Evolutionary conservation across 2,888 invertebrate species (phyloP).

Genomic region (Hybos culiciformis): DNA sequence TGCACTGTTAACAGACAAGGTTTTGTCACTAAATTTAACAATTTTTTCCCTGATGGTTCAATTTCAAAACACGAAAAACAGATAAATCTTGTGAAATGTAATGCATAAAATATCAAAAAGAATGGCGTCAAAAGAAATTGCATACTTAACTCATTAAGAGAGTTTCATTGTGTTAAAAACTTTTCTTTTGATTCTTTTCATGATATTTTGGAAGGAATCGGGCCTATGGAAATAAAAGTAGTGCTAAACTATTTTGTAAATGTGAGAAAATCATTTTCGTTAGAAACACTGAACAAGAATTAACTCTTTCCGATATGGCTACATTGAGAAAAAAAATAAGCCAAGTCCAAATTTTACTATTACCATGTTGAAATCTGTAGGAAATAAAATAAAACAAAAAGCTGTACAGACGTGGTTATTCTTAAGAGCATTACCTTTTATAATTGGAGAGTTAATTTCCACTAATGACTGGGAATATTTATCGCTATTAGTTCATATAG

Average conservation of each 20-base stretch:
- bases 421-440: constrained; percentile 6
- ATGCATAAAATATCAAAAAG: background rate
- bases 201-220: constrained; percentile 2
- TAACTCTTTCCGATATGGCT: constrained; percentile 3
- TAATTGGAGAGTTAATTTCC: background rate
- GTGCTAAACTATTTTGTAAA: background rate
- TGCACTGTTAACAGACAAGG: background rate
- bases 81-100: background rate
- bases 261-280: background rate
- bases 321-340: constrained; percentile 2
- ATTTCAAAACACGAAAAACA: background rate
- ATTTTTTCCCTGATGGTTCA: background rate
- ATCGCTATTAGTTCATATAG: background rate
- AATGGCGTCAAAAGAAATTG: background rate
- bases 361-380: background rate
- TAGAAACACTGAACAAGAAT: background rate
- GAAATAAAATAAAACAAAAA: constrained; percentile 4
- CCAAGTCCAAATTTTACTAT: constrained; percentile 2
- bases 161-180: constrained; percentile 1
- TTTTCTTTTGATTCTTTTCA: constrained; percentile 3
- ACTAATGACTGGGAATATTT: constrained; percentile 1
- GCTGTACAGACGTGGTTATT: constrained; percentile 6
- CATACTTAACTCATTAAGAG: background rate
- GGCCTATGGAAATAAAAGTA: constrained; percentile 5
- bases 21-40: background rate